Base-by-base conservation (phyloP, 2,888 invertebrate species). In the Volucella inanis region DNA sequence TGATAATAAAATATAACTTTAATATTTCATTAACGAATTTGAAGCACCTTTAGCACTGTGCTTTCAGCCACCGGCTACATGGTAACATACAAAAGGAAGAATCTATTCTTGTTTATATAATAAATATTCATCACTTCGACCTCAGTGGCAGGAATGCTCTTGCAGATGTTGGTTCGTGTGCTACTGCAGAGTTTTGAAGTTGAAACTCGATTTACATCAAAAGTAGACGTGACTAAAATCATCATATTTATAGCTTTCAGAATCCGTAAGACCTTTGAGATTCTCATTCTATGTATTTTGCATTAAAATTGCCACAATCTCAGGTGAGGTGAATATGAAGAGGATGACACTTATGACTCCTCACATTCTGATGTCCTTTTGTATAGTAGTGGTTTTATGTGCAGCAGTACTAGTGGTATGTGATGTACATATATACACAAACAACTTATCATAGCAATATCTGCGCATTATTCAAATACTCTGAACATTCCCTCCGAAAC, bases 131-230 rank as follows among this genome's bases (percentile, higher is more conserved):
- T 57, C 15, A 57, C 18, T 31, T 39, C n/a, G 43, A 43, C 11
- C 59, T 59, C 31, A 10, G 43, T 45, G 41, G 38, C 31, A 39
- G 39, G 8, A 15, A 57, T 38, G 14, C 14, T 11, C 31, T 41
- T 52, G 39, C 14, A 15, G 12, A 39, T 18, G 52, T 52, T 52
- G 52, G 41, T 41, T 65, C 8, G 11, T n/a, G 43, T 52, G 18
- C 41, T 22, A 18, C 2, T 41, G 4, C 14, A 12, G 8, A 45
- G 10, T 41, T 64, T 1, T 8, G 18, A 61, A 50, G 41, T 61
- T 67, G 49, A 75, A 75, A 81, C 54, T 61, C 75, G 52, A 81
- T 75, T 75, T 61, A 41, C 75, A 61, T 70, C 54, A 75, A 49
- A 49, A 47, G 38, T 61, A 55, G 67, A 31, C 62, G 54, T 10